Percentiles rank a stretch among this genome's conserved stretches.
Evolutionary conservation across 1,140 invertebrate genomes (phyloP).

Genomic region (Temnothorax nylanderi): DNA sequence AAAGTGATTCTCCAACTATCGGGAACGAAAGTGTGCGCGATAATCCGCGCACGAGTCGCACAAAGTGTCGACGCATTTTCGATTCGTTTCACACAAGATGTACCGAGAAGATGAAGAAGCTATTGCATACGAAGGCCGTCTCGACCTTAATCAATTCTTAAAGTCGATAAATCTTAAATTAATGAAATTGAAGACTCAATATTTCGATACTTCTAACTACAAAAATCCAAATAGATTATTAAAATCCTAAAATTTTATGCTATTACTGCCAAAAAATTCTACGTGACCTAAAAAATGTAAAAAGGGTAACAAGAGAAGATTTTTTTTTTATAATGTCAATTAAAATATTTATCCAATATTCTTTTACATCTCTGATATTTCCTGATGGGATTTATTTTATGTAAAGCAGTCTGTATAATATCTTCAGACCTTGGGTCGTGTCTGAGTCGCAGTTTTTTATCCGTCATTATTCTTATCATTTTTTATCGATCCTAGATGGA

Average conservation of each 20-base stretch:
- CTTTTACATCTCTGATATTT: not conserved
- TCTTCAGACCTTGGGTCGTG: constrained; percentile 3
- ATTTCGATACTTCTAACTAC: not conserved
- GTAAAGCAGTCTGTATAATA: not conserved
- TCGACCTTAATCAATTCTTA: not conserved
- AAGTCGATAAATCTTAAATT: not conserved
- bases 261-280: not conserved
- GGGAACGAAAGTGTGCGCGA: constrained; percentile 63
- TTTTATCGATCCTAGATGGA: constrained; percentile 45
- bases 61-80: constrained; percentile 59
- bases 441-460: constrained; percentile 45
- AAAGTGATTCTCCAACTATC: constrained; percentile 59
- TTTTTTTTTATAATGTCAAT: not conserved
- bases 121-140: not conserved
- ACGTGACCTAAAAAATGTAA: not conserved
- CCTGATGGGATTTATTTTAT: not conserved
- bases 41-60: constrained; percentile 32
- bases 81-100: constrained; percentile 64
- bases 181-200: not conserved
- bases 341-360: not conserved
- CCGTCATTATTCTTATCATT: constrained; percentile 32
- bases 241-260: not conserved
- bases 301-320: not conserved
- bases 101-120: not conserved
- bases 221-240: not conserved